Base-by-base conservation (phyloP, 2,797 vertebrate species). In the Ficedula albicollis region DNA sequence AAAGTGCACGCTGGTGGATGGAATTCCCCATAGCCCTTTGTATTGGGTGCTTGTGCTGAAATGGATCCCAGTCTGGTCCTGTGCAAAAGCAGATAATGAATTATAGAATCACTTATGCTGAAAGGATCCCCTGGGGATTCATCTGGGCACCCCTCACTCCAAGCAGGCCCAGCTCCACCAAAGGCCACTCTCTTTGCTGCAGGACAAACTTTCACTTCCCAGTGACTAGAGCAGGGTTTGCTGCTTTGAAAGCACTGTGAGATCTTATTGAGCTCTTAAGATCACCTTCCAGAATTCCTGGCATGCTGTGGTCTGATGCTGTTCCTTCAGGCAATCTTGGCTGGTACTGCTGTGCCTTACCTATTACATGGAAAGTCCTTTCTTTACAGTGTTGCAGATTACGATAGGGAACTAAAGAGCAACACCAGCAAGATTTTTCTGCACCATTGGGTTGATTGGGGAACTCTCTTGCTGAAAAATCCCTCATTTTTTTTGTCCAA, bases 401-500 rank as follows among this genome's bases (percentile, higher is more conserved):
- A 9, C 52, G 52, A 23, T 6, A 5, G 62, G 54, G 82, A 89
- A 68, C 29, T 46, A 56, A 63, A 67, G 23, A 82, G 36, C 38
- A 41, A 11, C 1, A 0, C 46, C 38, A 72, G 54, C 26, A 92
- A 77, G 46, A 44, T 17, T 87, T 67, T 73, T 62, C 36, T 92
- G 32, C 5, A 36, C 17, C 11, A 2, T 16, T 55, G 29, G 6
- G 14, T 52, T 82, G 56, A 16, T 3, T 3, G 25, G 87, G 68
- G 67, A 91, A 60, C 11, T 94, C 43, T 20, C 7, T 74, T 93
- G 44, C 49, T 90, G 70, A 73, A 95, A 96, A 94, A 77, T 64
- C 77, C 87, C 79, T 82, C 1, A 0, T 25, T 75, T 63, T 59
- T 64, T 78, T 72, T 22, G 20, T 62, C 59, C 15, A 69, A 46